A percentile compares a stretch with the other conserved stretches of the same genome.
Conservation (phyloP, 1,140 invertebrate genomes). For the Polyergus mexicanus region DNA sequence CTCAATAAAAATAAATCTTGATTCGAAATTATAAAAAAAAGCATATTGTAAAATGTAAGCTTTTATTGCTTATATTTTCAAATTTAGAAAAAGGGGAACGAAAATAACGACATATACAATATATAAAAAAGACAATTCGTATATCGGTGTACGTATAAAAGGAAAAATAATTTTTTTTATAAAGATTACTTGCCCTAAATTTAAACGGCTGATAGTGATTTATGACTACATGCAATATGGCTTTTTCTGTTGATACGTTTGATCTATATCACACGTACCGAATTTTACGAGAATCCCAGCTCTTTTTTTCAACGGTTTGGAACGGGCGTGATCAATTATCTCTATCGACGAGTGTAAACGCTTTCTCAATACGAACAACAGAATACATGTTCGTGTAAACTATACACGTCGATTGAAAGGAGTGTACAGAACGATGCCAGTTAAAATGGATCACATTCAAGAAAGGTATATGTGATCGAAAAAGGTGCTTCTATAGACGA, state of each 20-base stretch:
- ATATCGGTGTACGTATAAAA: not conserved
- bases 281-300: constrained; percentile 2
- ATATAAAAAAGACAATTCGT: not conserved
- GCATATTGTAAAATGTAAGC: too few species aligned
- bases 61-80: not conserved
- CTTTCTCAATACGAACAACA: not conserved
- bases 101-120: not conserved
- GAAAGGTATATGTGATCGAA: not conserved
- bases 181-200: not conserved
- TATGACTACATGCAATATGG: constrained; percentile 8
- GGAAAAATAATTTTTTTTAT: not conserved
- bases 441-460: constrained; percentile 2
- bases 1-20: not conserved
- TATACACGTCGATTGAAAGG: constrained; percentile 28
- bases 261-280: constrained; percentile 25
- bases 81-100: not conserved
- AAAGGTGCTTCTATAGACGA: not conserved
- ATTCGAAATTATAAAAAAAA: not conserved
- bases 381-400: not conserved
- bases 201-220: constrained; percentile 1
- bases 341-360: constrained; percentile 9
- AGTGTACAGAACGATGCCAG: not conserved
- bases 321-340: constrained; percentile 26
- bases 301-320: constrained; percentile 29
- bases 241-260: not conserved